Base-by-base conservation (phyloP, 2,888 invertebrate genomes). In the Ochropleura leucogaster region DNA sequence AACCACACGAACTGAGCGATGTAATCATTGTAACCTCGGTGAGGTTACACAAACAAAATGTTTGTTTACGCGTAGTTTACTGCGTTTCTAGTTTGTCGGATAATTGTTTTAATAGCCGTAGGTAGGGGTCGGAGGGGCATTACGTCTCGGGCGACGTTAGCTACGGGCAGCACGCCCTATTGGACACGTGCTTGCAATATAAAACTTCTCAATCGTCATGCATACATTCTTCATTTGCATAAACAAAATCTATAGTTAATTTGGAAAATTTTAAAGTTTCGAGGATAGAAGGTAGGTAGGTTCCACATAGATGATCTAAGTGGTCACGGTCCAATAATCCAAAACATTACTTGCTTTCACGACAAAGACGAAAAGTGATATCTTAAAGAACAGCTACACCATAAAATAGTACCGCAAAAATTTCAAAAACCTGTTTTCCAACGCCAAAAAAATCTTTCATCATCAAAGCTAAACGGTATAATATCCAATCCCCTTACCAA, bases 51-150 rank as follows among this genome's bases (percentile, higher is more conserved):
- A 87, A 89, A 88, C 88, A 88, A 67, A 82, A 82, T 82, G 79
- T 87, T 86, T 89, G 84, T 90, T 87, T 87, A 88, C 77, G 51
- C 72, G 74, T 63, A 82, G 69, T 79, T 85, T 87, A 88, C 87
- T 88, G 88, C 88, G 89, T 86, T 89, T 89, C 89, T 88, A 87
- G 88, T 87, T 85, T 79, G 85, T 86, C 78, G 82, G 88, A 82
- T 90, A 91, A 91, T 93, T 92, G 89, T 89, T 91, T 89, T 90
- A 87, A 91, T 88, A 84, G 88, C 85, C 78, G 81, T 85, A 80
- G 81, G 74, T 80, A 86, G 77, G 77, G 90, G 88, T 92, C 88
- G 87, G 74, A 90, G 88, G 84, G 85, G 79, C 72, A 89, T 73
- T 89, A 79, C 87, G 89, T 82, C 78, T 85, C 79, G 68, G 55